Percentiles rank a stretch among this genome's conserved stretches.
Conservation (phyloP, 2,888 invertebrate genomes). For the Drosophila conformis region DNA sequence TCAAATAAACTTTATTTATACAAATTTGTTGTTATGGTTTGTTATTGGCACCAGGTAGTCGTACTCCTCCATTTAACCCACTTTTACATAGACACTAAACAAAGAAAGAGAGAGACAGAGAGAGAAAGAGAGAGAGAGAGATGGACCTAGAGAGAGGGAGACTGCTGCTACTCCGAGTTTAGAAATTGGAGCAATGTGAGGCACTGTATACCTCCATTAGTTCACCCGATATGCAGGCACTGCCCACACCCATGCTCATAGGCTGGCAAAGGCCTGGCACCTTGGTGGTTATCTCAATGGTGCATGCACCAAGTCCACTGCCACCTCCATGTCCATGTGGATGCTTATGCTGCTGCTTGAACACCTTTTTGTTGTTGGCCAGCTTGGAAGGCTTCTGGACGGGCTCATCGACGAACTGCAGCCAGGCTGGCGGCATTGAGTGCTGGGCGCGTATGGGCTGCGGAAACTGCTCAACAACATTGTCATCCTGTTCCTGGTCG, state of each 20-base stretch:
- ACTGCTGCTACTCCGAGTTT: neutral
- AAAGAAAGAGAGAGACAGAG: constrained; percentile 20
- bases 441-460: constrained; percentile 46
- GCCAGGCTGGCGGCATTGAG: constrained; percentile 66
- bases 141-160: neutral
- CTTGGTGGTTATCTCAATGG: constrained; percentile 81
- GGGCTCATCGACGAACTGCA: constrained; percentile 68
- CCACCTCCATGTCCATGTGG: constrained; percentile 30
- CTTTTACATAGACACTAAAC: constrained; percentile 47
- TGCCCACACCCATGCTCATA: constrained; percentile 76
- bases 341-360: constrained; percentile 63
- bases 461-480: constrained; percentile 34
- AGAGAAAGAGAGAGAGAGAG: constrained; percentile 2
- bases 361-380: constrained; percentile 39
- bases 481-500: constrained; percentile 49
- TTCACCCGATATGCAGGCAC: constrained; percentile 82
- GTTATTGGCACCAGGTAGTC: constrained; percentile 69
- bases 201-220: constrained; percentile 80
- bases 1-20: constrained; percentile 60
- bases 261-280: constrained; percentile 81
- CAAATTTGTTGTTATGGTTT: constrained; percentile 35
- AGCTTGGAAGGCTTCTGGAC: constrained; percentile 49
- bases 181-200: constrained; percentile 59
- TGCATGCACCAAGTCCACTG: constrained; percentile 65
- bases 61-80: constrained; percentile 48